Base-by-base conservation (phyloP, 2,797 vertebrate genomes). In the Sebastes jordani region DNA sequence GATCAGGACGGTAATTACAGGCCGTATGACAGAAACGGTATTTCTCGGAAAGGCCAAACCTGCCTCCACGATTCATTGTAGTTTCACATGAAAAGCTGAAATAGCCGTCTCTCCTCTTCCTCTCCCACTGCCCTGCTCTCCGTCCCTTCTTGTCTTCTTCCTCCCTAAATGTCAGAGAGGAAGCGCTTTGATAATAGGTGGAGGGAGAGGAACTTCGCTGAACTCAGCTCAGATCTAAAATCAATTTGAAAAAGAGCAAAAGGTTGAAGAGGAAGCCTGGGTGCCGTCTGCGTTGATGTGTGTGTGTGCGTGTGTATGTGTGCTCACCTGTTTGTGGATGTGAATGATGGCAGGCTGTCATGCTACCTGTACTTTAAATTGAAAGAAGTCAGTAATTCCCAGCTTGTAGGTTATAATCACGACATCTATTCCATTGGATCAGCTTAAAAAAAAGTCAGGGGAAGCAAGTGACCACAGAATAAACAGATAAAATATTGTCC, bases 101-200 rank as follows among this genome's bases (percentile, higher is more conserved):
- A 85, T 54, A 65, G 63, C 27, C 6, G 1, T 65, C 71, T 67
- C 76, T 69, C 64, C 64, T 86, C 78, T 77, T 81, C 58, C 74
- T 80, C 77, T 80, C 52, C 60, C 34, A 11, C 63, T 52, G 46
- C 66, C 67, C 74, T 16, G 38, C 71, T 46, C 46, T 9, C 36
- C 38, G 38, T 74, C 42, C n/a, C 20, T 27, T 59, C 74, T 89
- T 84, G 81, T 91, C 75, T 71, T 88, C 75, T 71, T 80, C 70
- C 81, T 77, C 78, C 75, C 66, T 90, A 93, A 95, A 95, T 93
- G 91, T 93, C 91, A 95, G 78, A 73, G 80, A 89, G 91, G 91
- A 90, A 90, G 86, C 16, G 52, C 89, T 94, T 93, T 92, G 91
- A 93, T 91, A 87, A 68, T 73, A 61, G 72, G 81, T 56, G 80